Conservation (phyloP, 2,797 vertebrate species). For the Pipistrellus pipistrellus region DNA sequence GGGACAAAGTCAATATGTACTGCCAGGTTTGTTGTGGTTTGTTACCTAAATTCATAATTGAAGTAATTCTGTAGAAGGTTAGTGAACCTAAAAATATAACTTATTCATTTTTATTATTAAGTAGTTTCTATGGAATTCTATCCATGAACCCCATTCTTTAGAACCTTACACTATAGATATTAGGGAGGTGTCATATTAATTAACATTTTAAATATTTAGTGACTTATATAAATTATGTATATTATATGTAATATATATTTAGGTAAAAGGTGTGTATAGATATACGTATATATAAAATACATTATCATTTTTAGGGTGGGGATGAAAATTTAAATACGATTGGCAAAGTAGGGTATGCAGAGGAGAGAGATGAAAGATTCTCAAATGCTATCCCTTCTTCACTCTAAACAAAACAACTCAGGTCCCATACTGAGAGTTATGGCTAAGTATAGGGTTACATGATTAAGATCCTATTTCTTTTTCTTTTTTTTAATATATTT, state of each 20-base stretch:
- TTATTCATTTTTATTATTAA: background rate
- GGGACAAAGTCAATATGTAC: background rate
- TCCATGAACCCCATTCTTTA: background rate
- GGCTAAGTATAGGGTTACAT: background rate
- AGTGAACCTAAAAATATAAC: constrained; percentile 17
- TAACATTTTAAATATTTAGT: background rate
- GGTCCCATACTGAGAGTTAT: background rate
- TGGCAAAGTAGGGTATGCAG: background rate
- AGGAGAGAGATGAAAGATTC: background rate
- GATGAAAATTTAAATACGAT: background rate
- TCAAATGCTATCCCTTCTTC: background rate
- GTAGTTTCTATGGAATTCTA: background rate
- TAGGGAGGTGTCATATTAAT: background rate
- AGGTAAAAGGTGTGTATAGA: background rate
- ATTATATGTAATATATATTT: background rate
- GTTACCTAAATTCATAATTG: constrained; percentile 24
- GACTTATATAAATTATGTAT: background rate
- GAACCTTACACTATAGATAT: background rate
- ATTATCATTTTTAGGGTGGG: background rate
- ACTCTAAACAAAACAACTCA: background rate
- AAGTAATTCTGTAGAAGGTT: constrained; percentile 14
- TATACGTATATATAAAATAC: background rate
- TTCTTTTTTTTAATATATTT: no score
- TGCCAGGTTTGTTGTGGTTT: background rate
- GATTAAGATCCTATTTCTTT: background rate